Evolutionary conservation across 1,140 invertebrate genomes (phyloP).

Genomic region (Manduca sexta): DNA sequence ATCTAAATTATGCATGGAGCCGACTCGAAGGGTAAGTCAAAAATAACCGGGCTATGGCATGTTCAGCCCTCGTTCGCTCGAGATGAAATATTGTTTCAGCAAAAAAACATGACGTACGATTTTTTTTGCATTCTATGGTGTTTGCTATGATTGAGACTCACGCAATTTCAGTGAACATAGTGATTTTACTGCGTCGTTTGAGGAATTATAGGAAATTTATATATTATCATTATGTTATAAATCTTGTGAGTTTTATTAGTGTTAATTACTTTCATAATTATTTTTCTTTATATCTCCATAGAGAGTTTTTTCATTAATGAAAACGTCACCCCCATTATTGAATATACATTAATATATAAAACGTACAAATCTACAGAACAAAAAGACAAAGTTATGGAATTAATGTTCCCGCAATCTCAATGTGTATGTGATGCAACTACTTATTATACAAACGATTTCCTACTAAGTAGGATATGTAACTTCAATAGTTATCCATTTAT

Average conservation of each 20-base stretch:
- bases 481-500: too few species aligned
- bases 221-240: background rate
- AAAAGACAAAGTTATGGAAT: too few species aligned
- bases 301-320: too few species aligned
- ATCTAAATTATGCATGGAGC: constrained; percentile 22
- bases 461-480: too few species aligned
- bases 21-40: constrained; percentile 21
- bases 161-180: constrained; percentile 1
- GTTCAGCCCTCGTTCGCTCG: constrained; percentile 18
- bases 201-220: background rate
- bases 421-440: too few species aligned
- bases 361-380: too few species aligned
- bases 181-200: background rate
- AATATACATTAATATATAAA: too few species aligned
- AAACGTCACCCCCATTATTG: too few species aligned
- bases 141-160: constrained; percentile 8
- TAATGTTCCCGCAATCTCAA: too few species aligned
- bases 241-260: background rate
- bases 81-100: constrained; percentile 37
- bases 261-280: too few species aligned
- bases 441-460: too few species aligned
- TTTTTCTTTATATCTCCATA: too few species aligned
- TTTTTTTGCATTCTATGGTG: constrained; percentile 12
- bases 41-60: constrained; percentile 26
- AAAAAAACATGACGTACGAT: constrained; percentile 25